Base-by-base conservation (phyloP, 2,888 invertebrate genomes). In the Ramazzottius varieornatus region DNA sequence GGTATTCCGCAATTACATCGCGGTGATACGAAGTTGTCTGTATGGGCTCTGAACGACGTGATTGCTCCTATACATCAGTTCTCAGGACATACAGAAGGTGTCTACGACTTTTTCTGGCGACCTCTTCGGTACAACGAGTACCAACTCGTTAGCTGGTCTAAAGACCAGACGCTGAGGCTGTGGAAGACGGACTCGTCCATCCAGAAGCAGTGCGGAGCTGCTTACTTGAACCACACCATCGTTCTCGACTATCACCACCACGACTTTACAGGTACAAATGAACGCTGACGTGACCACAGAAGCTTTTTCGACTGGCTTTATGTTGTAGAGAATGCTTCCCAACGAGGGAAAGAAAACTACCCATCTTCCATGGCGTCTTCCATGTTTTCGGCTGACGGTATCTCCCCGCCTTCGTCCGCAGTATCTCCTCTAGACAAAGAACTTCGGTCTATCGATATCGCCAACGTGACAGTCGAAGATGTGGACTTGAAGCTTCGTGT, bases 61-160 rank as follows among this genome's bases (percentile, higher is more conserved):
- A 68, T 71, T 1, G 70, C 85, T 46, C 85, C 90, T 1, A 84
- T 90, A 63, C 89, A 91, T 73, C 86, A 89, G 33, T 86, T 92
- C 75, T 85, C 88, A n/a, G 92, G 92, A 0, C 92, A 93, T 72
- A 85, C 86, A 4, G 92, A 93, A 78, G 89, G 90, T 63, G 88
- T 94, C 2, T 80, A 92, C 67, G 92, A 93, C 72, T 93, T 93
- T 81, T 88, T 89, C 69, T 93, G 92, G 92, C 81, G 89, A 65
- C 32, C 63, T 67, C 73, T 78, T 74, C 82, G 81, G 67, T 81
- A 80, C 63, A 78, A 80, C 24, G 86, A 86, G 72, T 85, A 83
- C 72, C 88, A 93, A 74, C 78, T 94, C 63, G 84, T 93, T 0
- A 92, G 92, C 1, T 94, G 93, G 93, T 90, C 90, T 0, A 84